These are phyloP conservation scores for Conistra vaccinii DNA, from an alignment of 2,888 invertebrate species.

Conservation along the genomic window DNA sequence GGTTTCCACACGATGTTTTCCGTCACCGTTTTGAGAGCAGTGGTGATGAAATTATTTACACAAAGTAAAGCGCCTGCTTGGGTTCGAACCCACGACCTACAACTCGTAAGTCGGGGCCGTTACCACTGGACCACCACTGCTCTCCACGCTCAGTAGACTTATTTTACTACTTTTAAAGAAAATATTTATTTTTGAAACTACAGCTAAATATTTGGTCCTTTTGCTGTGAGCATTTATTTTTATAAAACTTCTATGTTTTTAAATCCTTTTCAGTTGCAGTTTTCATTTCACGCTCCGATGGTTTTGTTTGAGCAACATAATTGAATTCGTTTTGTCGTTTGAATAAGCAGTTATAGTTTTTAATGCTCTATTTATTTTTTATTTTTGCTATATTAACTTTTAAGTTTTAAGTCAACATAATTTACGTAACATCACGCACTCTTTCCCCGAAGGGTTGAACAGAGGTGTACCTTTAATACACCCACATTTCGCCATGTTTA, in stretches of 20 bases:
- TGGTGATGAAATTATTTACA: no score
- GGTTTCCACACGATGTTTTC: no score
- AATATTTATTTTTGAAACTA: not conserved
- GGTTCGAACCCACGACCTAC: no score
- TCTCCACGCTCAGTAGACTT: not conserved
- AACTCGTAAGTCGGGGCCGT: no score
- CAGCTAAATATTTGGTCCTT: not conserved
- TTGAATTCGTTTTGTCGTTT: conserved; percentile 8
- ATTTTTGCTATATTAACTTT: not conserved
- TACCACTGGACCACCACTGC: no score
- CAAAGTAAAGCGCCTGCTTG: no score
- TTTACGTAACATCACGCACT: not conserved
- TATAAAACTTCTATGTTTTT: not conserved
- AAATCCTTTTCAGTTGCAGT: not conserved
- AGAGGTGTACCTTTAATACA: not conserved
- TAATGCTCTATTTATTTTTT: no score
- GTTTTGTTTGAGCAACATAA: conserved; percentile 13
- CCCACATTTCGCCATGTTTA: not conserved
- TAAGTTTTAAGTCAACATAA: no score
- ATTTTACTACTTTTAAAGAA: not conserved
- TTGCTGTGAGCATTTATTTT: not conserved
- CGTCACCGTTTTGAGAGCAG: no score
- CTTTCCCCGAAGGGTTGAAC: not conserved
- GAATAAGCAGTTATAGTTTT: not conserved
- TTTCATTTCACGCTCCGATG: conserved; percentile 2